Conservation (phyloP, 2,888 invertebrate species). For the Aphelenchoides bicaudatus region DNA sequence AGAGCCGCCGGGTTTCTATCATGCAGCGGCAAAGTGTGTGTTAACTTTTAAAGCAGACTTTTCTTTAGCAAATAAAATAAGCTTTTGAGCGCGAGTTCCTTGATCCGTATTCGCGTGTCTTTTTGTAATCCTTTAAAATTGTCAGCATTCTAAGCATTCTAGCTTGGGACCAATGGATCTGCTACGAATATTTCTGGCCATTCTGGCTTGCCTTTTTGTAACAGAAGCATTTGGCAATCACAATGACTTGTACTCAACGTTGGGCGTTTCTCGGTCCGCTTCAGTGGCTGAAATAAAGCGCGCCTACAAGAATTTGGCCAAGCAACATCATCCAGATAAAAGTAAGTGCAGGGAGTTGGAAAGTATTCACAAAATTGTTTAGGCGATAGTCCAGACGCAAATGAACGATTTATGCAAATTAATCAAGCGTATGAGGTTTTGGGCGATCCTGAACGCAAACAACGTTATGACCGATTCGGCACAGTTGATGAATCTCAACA, state of each 20-base stretch:
- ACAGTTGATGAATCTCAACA: constrained; percentile 46
- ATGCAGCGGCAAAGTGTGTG: no score
- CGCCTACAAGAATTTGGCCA: constrained; percentile 82
- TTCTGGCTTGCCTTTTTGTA: background rate
- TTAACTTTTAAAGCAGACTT: no score
- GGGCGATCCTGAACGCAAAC: constrained; percentile 34
- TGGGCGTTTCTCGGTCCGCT: constrained; percentile 75
- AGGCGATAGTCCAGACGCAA: constrained; percentile 42
- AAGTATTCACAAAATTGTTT: no score
- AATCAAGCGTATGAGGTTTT: constrained; percentile 53
- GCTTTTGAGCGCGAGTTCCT: no score
- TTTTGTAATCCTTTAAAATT: no score
- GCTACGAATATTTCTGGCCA: background rate
- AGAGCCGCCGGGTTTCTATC: no score
- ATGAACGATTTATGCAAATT: constrained; percentile 52
- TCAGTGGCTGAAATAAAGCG: constrained; percentile 78
- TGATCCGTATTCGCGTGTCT: no score
- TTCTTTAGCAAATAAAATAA: no score
- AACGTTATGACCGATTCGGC: constrained; percentile 51
- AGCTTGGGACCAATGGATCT: no score
- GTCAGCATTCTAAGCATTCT: no score
- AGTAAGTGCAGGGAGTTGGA: no score
- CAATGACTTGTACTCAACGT: constrained; percentile 56
- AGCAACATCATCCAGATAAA: constrained; percentile 70
- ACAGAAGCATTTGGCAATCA: constrained; percentile 14